Conservation (phyloP, 2,797 vertebrate genomes). For the Notamacropus eugenii region DNA sequence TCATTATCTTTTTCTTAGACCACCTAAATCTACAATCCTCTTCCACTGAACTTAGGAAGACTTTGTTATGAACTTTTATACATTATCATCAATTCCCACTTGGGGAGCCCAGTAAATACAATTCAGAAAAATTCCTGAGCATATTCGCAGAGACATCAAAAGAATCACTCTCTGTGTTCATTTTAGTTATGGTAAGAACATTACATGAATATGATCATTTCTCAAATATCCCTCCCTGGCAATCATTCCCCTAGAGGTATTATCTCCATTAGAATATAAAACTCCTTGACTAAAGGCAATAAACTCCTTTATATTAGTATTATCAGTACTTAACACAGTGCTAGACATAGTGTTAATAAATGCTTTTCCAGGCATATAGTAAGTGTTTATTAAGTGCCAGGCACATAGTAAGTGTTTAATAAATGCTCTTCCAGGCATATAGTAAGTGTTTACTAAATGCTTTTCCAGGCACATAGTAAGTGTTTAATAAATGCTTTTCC, state of each 20-base stretch:
- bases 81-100: neutral
- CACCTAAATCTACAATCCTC: slow-evolving; percentile 22
- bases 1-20: slow-evolving; percentile 1
- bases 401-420: too few species aligned
- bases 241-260: neutral
- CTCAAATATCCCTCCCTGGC: neutral
- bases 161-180: neutral
- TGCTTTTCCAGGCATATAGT: neutral
- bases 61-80: neutral
- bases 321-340: neutral
- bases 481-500: neutral
- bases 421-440: too few species aligned
- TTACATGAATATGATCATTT: neutral
- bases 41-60: slow-evolving; percentile 36
- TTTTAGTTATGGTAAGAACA: neutral
- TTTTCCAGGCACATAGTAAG: too few species aligned
- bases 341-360: neutral
- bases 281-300: neutral
- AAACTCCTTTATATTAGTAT: neutral
- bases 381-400: too few species aligned
- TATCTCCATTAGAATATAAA: neutral
- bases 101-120: neutral
- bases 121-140: neutral
- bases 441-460: too few species aligned
- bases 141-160: neutral